Percentiles rank a stretch among this genome's conserved stretches.
Evolutionary conservation across 2,888 invertebrate genomes (phyloP).

Genomic region (Allolobophora icterica): DNA sequence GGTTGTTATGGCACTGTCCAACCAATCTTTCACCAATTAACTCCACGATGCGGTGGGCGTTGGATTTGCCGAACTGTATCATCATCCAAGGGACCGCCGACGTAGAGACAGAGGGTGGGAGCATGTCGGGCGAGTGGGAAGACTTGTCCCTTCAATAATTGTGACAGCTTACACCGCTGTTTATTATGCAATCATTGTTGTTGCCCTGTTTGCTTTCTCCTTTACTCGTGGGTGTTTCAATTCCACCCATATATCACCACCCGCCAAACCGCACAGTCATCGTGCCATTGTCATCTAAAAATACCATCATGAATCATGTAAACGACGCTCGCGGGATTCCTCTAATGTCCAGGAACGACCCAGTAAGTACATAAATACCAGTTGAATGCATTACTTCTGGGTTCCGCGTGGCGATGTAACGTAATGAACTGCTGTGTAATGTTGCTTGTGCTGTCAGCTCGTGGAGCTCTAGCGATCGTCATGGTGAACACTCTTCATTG

Average conservation of each 20-base stretch:
- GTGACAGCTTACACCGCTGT: neutral
- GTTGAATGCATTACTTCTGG: neutral
- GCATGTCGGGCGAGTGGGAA: neutral
- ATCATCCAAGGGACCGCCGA: neutral
- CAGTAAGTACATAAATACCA: neutral
- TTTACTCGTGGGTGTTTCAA: neutral
- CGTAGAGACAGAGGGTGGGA: neutral
- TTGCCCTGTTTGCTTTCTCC: neutral
- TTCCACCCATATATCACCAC: no score
- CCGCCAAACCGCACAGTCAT: no score
- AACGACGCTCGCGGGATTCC: neutral
- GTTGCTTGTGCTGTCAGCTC: no score
- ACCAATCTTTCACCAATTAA: neutral
- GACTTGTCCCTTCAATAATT: neutral
- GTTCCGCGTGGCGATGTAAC: no score
- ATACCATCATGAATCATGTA: neutral
- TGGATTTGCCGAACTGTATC: no score
- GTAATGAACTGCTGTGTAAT: no score
- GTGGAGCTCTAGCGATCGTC: no score
- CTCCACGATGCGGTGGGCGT: neutral
- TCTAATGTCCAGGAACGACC: neutral
- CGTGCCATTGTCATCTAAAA: neutral
- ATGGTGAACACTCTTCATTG: no score
- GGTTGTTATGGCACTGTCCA: neutral
- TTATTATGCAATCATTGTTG: neutral